phyloP scores from a whole-genome alignment of 2,113 vertebrate genomes.

The Megaceryle maxima region DNA sequence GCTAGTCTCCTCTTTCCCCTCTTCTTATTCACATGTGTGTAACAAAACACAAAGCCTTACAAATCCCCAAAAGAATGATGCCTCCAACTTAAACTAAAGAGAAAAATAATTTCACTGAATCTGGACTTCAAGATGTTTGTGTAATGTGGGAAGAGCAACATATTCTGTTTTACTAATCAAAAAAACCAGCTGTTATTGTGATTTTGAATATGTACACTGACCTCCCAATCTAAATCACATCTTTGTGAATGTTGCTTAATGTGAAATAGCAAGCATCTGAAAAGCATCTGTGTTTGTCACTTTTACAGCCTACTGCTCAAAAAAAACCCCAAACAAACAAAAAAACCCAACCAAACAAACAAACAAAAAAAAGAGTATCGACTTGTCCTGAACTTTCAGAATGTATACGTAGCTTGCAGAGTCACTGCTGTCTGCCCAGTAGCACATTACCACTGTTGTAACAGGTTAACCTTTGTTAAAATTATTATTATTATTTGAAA shows the following conservation, averaged over 20 bases:
- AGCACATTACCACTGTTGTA: not conserved
- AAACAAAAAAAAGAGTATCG: not conserved
- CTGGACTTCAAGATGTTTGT: not conserved
- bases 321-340: too few relatives aligned
- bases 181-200: not conserved
- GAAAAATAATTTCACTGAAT: not conserved
- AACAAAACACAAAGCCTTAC: not conserved
- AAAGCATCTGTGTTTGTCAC: not conserved
- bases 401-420: not conserved
- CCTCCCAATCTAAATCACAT: not conserved
- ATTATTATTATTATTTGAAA: not conserved
- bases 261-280: not conserved
- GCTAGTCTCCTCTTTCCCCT: not conserved
- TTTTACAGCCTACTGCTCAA: not conserved
- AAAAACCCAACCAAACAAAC: too few relatives aligned
- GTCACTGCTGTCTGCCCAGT: not conserved
- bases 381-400: not conserved
- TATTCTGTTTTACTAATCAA: not conserved
- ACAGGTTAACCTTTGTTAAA: not conserved
- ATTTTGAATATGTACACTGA: not conserved
- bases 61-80: not conserved
- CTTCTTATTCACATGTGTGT: not conserved
- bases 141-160: not conserved
- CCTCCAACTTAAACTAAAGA: not conserved
- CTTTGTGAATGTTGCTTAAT: not conserved